These are phyloP conservation scores for Dendrocopos noguchii DNA, from an alignment of 2,113 vertebrate species.

Conservation along the genomic window DNA sequence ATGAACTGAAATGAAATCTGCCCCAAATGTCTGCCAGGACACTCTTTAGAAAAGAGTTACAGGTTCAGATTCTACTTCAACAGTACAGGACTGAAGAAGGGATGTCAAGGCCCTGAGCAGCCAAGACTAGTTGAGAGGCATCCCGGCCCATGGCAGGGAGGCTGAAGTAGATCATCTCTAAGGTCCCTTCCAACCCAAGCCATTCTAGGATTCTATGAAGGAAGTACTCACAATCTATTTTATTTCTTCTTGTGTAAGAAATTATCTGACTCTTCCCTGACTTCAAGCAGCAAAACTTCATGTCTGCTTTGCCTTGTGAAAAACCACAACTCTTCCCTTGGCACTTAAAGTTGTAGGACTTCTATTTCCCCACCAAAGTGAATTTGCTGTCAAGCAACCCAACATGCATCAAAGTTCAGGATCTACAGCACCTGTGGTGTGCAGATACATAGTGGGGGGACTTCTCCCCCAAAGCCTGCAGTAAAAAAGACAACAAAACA, in stretches of 20 bases:
- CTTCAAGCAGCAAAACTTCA: background rate
- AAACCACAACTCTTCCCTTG: background rate
- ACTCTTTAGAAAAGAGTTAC: background rate
- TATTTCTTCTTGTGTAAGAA: background rate
- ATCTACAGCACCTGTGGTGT: background rate
- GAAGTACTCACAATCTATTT: background rate
- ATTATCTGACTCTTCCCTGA: background rate
- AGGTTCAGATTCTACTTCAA: background rate
- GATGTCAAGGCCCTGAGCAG: background rate
- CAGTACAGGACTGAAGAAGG: background rate
- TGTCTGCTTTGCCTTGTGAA: background rate
- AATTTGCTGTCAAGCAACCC: background rate
- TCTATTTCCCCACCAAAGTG: no score
- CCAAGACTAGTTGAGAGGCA: no score
- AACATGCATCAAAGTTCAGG: background rate
- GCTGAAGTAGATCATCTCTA: no score
- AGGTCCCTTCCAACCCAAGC: no score
- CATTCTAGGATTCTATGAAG: no score
- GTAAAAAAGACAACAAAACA: background rate
- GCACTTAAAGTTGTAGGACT: background rate
- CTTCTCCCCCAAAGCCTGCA: background rate
- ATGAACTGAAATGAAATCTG: background rate
- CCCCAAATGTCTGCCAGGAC: background rate
- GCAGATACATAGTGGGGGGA: fast-evolving
- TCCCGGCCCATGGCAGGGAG: no score